Percentiles rank a stretch among this genome's conserved stretches.
Conservation (phyloP, 2,113 vertebrate genomes). For the Corythornis madagascariensis region DNA sequence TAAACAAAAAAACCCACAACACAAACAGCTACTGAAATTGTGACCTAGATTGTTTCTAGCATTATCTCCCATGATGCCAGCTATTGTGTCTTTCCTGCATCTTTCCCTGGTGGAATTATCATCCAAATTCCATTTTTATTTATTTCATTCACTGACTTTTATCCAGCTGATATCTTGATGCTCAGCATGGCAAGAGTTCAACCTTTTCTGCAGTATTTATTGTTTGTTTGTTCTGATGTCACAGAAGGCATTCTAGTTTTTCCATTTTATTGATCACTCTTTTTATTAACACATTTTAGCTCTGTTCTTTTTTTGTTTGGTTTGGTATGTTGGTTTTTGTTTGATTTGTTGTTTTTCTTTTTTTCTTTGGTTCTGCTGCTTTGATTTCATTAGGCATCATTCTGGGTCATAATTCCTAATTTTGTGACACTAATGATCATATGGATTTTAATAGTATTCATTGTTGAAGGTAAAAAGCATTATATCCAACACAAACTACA, state of each 20-base stretch:
- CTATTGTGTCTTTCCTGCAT: neutral
- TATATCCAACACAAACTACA: neutral
- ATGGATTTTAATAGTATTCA: neutral
- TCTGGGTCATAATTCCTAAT: neutral
- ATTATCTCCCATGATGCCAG: fast-evolving
- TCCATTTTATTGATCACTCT: neutral
- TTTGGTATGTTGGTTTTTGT: neutral
- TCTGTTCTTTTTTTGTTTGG: neutral
- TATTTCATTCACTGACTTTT: neutral
- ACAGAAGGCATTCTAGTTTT: neutral
- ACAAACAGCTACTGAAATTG: neutral
- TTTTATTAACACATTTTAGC: neutral
- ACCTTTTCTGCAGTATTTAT: neutral
- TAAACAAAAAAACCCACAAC: neutral
- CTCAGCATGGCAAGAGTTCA: neutral
- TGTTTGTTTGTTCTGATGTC: neutral
- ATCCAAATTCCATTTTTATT: neutral
- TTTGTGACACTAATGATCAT: neutral
- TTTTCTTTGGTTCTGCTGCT: neutral
- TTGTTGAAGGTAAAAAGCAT: neutral
- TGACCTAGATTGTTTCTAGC: neutral
- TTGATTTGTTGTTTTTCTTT: too few species aligned
- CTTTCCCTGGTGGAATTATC: neutral
- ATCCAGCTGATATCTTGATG: neutral
- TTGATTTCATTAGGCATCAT: neutral